These are phyloP conservation scores for Sphaerophoria rueppellii DNA, from an alignment of 2,888 invertebrate species.

Conservation along the genomic window DNA sequence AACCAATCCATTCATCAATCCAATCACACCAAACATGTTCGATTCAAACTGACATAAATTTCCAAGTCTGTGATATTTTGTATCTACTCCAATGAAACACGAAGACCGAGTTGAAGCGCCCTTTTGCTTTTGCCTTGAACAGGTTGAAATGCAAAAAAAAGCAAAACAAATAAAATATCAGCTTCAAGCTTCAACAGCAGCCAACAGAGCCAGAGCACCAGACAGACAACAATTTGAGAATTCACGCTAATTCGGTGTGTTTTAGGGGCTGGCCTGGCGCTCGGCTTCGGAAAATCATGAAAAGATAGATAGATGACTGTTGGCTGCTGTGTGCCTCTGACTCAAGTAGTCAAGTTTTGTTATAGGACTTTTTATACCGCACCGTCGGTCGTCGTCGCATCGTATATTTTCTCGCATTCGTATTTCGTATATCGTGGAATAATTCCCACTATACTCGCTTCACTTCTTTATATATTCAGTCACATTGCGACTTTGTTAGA, in stretches of 20 bases:
- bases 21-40: constrained; percentile 50
- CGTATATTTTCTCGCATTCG: constrained; percentile 1
- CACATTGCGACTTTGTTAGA: constrained; percentile 77
- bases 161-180: constrained; percentile 13
- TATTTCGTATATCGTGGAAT: constrained; percentile 59
- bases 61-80: neutral
- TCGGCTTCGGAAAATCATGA: constrained; percentile 38
- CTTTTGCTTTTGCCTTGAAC: constrained; percentile 60
- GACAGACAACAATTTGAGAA: neutral
- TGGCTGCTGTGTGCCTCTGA: constrained; percentile 19
- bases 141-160: constrained; percentile 53
- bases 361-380: constrained; percentile 59
- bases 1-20: constrained; percentile 66
- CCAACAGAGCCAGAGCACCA: too few relatives aligned
- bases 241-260: constrained; percentile 22
- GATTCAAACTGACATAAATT: constrained; percentile 42
- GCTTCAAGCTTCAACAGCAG: too few relatives aligned
- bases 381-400: too few relatives aligned
- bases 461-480: constrained; percentile 68
- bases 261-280: constrained; percentile 57
- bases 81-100: neutral
- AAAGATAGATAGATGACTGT: constrained; percentile 33
- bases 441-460: constrained; percentile 12
- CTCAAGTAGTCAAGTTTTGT: constrained; percentile 5
- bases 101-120: constrained; percentile 44